These are phyloP conservation scores for Pachyramphus minor DNA, from an alignment of 2,113 vertebrate species.

Conservation along the genomic window DNA sequence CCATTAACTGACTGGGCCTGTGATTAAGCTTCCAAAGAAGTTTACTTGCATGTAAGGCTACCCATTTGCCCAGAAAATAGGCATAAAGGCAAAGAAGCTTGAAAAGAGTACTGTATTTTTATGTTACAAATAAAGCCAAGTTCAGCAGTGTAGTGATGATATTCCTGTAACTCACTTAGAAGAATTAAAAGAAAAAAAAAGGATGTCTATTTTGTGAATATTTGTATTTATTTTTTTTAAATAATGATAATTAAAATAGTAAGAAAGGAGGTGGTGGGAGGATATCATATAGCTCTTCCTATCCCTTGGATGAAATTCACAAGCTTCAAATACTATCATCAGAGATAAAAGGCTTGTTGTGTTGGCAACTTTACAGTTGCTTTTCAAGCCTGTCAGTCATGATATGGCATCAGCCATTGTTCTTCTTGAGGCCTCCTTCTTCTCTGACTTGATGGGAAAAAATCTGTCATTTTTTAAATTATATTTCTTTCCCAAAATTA, in stretches of 20 bases:
- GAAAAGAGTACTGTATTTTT: neutral
- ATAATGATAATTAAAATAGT: slow-evolving; percentile 35
- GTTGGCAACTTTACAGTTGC: slow-evolving; percentile 41
- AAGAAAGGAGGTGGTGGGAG: slow-evolving; percentile 4
- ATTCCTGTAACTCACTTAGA: neutral
- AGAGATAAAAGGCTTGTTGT: slow-evolving; percentile 58
- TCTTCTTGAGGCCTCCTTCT: slow-evolving; percentile 31
- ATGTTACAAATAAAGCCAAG: slow-evolving; percentile 32
- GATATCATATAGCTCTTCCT: neutral
- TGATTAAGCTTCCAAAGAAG: neutral
- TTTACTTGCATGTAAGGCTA: neutral
- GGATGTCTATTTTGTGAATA: slow-evolving; percentile 4
- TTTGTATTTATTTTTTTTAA: neutral
- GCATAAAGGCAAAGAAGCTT: neutral
- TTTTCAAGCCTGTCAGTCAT: slow-evolving; percentile 55
- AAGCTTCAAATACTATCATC: slow-evolving; percentile 43
- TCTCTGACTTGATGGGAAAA: slow-evolving; percentile 22
- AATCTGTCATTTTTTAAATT: slow-evolving; percentile 37
- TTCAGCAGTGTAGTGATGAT: neutral
- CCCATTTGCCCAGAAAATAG: slow-evolving; percentile 11
- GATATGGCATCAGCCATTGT: slow-evolving; percentile 48
- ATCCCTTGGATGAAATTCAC: slow-evolving; percentile 57
- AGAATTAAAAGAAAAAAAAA: neutral
- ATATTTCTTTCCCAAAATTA: slow-evolving; percentile 37
- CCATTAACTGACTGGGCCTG: neutral